Evolutionary conservation across 2,797 vertebrate genomes (phyloP).

Genomic region (Rhodeus uyekii): DNA sequence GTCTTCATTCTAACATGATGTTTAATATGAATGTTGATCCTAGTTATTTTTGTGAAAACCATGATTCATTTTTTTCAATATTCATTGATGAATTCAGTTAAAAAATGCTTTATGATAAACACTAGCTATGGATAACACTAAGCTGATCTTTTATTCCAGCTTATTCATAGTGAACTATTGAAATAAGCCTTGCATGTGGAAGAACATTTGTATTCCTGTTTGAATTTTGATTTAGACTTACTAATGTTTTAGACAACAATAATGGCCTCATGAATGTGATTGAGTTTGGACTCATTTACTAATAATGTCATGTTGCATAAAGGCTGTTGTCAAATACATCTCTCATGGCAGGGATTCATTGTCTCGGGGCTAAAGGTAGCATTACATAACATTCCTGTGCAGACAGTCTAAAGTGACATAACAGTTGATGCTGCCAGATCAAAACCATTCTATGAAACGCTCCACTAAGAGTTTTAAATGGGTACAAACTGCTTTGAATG

Average conservation of each 20-base stretch:
- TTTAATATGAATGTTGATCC: too few relatives aligned
- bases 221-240: neutral
- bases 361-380: conserved; percentile 29
- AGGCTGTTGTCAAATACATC: conserved; percentile 33
- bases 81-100: too few relatives aligned
- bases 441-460: conserved; percentile 2
- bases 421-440: conserved; percentile 1
- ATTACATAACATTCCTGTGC: conserved; percentile 21
- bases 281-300: conserved; percentile 14
- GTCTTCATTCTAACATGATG: neutral
- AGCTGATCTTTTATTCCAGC: neutral
- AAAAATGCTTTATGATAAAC: neutral
- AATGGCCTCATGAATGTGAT: neutral
- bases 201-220: neutral
- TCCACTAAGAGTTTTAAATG: conserved; percentile 14
- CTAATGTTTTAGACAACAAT: neutral
- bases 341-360: neutral
- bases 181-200: neutral
- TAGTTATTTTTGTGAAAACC: too few relatives aligned
- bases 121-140: neutral
- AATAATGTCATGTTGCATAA: conserved; percentile 28
- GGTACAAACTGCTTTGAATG: neutral
- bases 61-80: too few relatives aligned
- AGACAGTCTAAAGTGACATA: conserved; percentile 23
- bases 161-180: neutral